Base-by-base conservation (phyloP, 2,113 vertebrate species). In the Laterallus jamaicensis region DNA sequence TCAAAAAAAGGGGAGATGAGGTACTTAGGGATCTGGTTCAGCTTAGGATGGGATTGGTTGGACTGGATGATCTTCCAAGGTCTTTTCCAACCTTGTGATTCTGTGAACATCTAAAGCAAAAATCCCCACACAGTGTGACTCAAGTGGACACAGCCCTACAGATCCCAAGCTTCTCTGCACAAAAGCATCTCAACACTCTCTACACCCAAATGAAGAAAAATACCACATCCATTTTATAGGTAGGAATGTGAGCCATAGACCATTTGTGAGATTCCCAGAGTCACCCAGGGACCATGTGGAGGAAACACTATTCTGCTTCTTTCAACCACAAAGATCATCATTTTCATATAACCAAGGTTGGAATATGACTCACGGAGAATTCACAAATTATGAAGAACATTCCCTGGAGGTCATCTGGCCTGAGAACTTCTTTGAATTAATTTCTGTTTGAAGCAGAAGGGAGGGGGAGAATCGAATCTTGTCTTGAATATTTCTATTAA, bases 401-500 rank as follows among this genome's bases (percentile, higher is more conserved):
- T 80, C 82, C 86, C 90, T n/a, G 13, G 62, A 73, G 79, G 40
- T 77, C 47, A 90, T 80, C 71, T 63, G 63, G 40, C 59, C 59
- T 76, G 40, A 77, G 44, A 95, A 86, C 19, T 35, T 76, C 49
- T 74, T 59, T 70, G 82, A 88, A 94, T 90, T 88, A 82, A 94
- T 92, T 94, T 91, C 78, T 86, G 31, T 69, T 66, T 83, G 71
- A 95, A 95, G 40, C 10, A 15, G 14, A 47, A 47, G 8, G 52
- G 14, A 28, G 52, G 52, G 52, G 26, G 52, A 8, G 6, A 62
- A 26, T 59, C 50, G 25, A 77, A 42, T 75, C 58, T 39, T 87
- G n/a, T 63, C 71, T 70, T 94, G 81, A 81, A 92, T 56, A 94
- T 52, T 94, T 88, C 80, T 95, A 32, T 91, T 84, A 91, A 91